These are phyloP conservation scores for Myopa testacea DNA, from an alignment of 2,888 invertebrate species.

Conservation along the genomic window DNA sequence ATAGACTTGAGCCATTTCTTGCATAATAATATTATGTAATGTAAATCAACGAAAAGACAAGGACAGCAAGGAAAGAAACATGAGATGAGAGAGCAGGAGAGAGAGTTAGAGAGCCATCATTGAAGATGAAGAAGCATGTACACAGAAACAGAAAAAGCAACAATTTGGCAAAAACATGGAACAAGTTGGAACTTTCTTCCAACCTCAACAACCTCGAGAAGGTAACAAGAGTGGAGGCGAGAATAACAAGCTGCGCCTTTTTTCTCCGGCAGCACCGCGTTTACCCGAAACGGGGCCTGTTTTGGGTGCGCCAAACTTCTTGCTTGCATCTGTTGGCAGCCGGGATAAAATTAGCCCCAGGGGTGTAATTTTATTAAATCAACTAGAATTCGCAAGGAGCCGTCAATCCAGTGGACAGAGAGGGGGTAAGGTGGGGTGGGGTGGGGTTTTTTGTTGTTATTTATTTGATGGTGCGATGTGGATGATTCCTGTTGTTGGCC, in stretches of 20 bases:
- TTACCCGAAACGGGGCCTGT: too few relatives aligned
- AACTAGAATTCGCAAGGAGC: conserved; percentile 65
- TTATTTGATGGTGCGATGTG: background rate
- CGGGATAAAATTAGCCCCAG: conserved; percentile 64
- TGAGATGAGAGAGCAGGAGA: background rate
- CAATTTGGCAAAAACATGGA: background rate
- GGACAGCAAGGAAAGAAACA: background rate
- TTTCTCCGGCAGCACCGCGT: background rate
- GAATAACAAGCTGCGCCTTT: background rate
- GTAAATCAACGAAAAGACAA: conserved; percentile 59
- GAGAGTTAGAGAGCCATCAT: background rate
- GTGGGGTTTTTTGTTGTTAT: background rate
- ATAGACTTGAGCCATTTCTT: conserved; percentile 54
- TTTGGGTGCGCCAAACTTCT: background rate
- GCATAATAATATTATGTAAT: conserved; percentile 62
- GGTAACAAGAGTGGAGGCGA: background rate
- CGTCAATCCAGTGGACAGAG: background rate
- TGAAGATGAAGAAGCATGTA: background rate
- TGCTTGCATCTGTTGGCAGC: background rate
- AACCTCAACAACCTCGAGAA: background rate
- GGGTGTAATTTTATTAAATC: conserved; percentile 68
- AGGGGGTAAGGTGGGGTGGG: conserved; percentile 38
- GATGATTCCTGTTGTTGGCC: background rate
- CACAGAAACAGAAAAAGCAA: background rate
- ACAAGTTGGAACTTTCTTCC: background rate